Conservation (phyloP, 2,888 invertebrate species). For the Anoplius nigerrimus region DNA sequence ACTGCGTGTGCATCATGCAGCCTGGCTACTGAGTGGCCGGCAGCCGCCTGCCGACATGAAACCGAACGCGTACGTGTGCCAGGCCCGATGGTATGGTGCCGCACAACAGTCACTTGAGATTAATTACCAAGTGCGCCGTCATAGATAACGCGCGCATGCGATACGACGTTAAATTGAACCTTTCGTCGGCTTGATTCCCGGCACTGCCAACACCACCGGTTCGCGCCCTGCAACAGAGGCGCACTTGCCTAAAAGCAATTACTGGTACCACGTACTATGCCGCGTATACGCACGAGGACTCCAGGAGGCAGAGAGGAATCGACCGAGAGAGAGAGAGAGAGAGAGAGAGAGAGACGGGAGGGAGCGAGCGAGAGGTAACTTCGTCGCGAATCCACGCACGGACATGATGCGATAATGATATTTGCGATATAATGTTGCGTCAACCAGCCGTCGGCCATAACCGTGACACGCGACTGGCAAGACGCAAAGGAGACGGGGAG, state of each 20-base stretch:
- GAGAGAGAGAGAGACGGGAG: background rate
- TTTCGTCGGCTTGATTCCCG: constrained; percentile 53
- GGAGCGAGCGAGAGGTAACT: no score
- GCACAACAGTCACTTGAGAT: constrained; percentile 52
- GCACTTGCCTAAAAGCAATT: constrained; percentile 55
- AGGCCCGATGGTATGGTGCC: constrained; percentile 39
- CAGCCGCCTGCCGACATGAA: constrained; percentile 1
- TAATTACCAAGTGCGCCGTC: constrained; percentile 60
- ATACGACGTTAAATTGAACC: constrained; percentile 60
- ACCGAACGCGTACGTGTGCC: background rate
- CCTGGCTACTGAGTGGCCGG: background rate
- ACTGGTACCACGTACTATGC: constrained; percentile 27
- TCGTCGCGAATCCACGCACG: no score
- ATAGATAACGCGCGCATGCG: constrained; percentile 50
- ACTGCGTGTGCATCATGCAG: constrained; percentile 4
- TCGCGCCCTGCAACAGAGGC: constrained; percentile 23
- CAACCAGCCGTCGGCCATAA: constrained; percentile 10
- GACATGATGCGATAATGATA: constrained; percentile 23
- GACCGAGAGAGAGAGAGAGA: constrained; percentile 19
- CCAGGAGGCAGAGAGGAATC: background rate
- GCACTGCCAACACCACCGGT: constrained; percentile 33
- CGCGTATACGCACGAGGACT: constrained; percentile 17
- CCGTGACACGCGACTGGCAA: no score
- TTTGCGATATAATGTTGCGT: constrained; percentile 41
- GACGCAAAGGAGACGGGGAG: no score